Evolutionary conservation across 2,888 invertebrate species (phyloP), one percentile per base, ranked within the genome.

Genomic region (Reticulitermes lucifugus): DNA sequence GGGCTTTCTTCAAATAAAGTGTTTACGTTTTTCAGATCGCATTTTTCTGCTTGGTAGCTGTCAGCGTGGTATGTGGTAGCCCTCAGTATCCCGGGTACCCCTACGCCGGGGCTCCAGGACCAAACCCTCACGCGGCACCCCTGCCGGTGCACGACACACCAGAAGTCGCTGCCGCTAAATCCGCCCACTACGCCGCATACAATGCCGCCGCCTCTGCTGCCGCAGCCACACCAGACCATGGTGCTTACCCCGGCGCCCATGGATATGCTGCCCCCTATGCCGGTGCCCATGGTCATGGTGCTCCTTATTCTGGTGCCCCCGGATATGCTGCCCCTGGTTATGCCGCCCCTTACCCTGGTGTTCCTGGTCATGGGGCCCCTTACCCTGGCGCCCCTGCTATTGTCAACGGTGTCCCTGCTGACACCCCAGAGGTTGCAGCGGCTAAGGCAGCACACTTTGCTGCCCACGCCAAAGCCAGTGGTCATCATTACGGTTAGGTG

Each of bases 121-220:
- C 43, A 5, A 18, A 46, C 10, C 41, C 7, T 7, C 43, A 43
- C 70, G 79, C n/a, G 2, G 79, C 81, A 55, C 71, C 80, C 14
- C 35, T 14, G 18, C 84, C 84, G 6, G 83, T 85, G 41, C 83
- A 81, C 25, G 83, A 80, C 70, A 92, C 92, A 1, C 91, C 90
- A 51, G 92, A 92, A 88, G 91, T 92, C 1, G 91, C 92, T 81
- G 91, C 92, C 70, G 93, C 93, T 84, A 93, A 92, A 89, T 90
- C 91, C 79, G 92, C 91, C 55, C 93, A 93, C 88, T 90, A 91
- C 83, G 85, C 85, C 83, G 82, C 82, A 29, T 79, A 75, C 55
- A 71, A 51, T 9, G 71, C 70, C 29, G 84, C 80, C 41, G 79
- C 84, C 21, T 70, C 25, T n/a, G 81, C 81, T 12, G 81, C 81